Conservation (phyloP, 2,113 vertebrate species). For the Phalacrocorax pelagicus region DNA sequence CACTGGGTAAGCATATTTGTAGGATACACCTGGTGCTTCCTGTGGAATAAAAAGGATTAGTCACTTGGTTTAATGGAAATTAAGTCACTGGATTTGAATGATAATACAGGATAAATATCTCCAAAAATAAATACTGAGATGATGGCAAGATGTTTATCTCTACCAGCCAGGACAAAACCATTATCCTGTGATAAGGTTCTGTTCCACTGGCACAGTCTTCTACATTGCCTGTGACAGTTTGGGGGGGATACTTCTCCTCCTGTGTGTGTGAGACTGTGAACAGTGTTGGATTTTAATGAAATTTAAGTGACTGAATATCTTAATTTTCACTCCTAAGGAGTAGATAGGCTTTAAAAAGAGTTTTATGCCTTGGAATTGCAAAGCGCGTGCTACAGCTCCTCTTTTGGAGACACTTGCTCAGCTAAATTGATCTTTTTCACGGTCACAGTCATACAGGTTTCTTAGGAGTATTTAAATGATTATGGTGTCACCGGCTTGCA, state of each 20-base stretch:
- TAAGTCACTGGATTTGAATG: slow-evolving; percentile 69
- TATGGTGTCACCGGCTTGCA: background rate
- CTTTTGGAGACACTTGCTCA: background rate
- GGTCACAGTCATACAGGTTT: background rate
- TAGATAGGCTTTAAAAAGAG: background rate
- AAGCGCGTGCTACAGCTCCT: background rate
- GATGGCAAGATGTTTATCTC: slow-evolving; percentile 50
- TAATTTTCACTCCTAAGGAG: background rate
- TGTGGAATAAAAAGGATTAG: slow-evolving; percentile 62
- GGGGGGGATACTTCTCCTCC: background rate
- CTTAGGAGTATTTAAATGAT: background rate
- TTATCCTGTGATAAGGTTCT: background rate
- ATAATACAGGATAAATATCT: slow-evolving; percentile 62
- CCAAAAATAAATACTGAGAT: slow-evolving; percentile 68
- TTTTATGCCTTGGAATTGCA: background rate
- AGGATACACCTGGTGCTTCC: slow-evolving; percentile 57
- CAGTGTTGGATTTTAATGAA: background rate
- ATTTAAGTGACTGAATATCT: background rate
- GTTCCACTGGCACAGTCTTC: background rate
- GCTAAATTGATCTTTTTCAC: background rate
- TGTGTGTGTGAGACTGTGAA: background rate
- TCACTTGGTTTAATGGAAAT: slow-evolving; percentile 60
- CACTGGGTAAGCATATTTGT: slow-evolving; percentile 2
- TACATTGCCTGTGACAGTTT: background rate
- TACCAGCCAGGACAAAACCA: background rate